Base-by-base conservation (phyloP, 2,888 invertebrate species). In the Ephialtes manifestator region DNA sequence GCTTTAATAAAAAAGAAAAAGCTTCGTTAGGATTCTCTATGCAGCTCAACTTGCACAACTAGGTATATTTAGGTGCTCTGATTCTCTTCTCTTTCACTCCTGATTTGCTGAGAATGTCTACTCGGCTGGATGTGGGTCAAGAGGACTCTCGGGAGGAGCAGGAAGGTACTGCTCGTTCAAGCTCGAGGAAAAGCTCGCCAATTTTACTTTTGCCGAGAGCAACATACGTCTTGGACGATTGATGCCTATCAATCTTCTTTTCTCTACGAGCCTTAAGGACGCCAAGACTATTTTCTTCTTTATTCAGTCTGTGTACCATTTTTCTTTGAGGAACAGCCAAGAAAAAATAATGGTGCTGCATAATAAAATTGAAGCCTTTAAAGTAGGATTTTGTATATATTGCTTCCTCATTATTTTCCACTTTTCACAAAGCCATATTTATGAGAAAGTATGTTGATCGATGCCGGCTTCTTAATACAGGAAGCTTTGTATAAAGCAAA, bases 61-160 rank as follows among this genome's bases (percentile, higher is more conserved):
- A 58, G 2, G 60, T 63, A 65, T 65, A 39, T 65, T 65, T 39
- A 18, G 20, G 35, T 39, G 20, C 65, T 65, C 43, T 39, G 65
- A 65, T 65, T 65, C 63, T 39, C n/a, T 18, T 18, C 63, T 39
- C 63, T 63, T 63, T 35, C 20, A 39, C 39, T 39, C 65, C 39
- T 39, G 65, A 39, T 65, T 65, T 65, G 18, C 65, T 39, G 65
- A 18, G 65, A 39, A 39, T 10, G 65, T 65, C 35, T 39, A 39
- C 65, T 65, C 39, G 39, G 20, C 5, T 65, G 65, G 39, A 65
- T 65, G 65, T 65, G 43, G 65, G 65, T 65, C 65, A 65, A 65
- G 65, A 65, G 65, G 65, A 65, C 65, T 39, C 35, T 20, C 39
- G 65, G 65, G 65, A 39, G 20, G 18, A 65, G 63, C 63, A 18